Base-by-base conservation (phyloP, 1,140 invertebrate species). In the Trypoxylus dichotomus region DNA sequence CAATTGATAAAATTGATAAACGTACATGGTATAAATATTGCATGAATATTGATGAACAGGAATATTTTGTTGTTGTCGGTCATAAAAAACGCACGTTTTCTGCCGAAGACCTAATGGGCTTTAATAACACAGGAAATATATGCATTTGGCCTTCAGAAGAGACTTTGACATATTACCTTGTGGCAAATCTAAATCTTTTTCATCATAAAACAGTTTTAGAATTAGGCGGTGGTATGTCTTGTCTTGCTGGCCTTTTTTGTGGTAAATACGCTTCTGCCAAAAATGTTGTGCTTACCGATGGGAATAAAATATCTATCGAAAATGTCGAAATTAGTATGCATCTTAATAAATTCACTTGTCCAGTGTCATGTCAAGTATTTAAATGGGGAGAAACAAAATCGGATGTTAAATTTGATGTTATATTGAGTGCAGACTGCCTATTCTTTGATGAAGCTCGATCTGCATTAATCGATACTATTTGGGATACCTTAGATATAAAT, bases 121-220 rank as follows among this genome's bases (percentile, higher is more conserved):
- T 96, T 86, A 96, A 97, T 85, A 96, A 96, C 81, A 97, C 95
- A 1, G 95, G 95, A n/a, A 96, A 96, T 86, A 91, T 96, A 2
- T 95, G 94, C 87, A 91, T 96, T 1, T 97, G 95, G 95, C 95
- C 95, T 10, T 95, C 95, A 3, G 95, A 96, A 86, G 95, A 96
- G 86, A 92, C 95, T 8, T 85, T 97, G 29, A 90, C 93, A 1
- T 93, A 93, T 81, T 93, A 94, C 84, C 89, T 92, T 78, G 86
- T 95, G 42, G 89, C 90, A 79, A 93, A 96, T 84, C 85, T 89
- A 47, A 79, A 88, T 3, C 84, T 91, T 21, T 95, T 95, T 83
- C 85, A 88, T 2, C 88, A 89, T 78, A 92, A 92, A 83, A 89
- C 86, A 80, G 90, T 96, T 2, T 87, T 95, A 81, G 95, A 96